Evolutionary conservation across 2,113 vertebrate genomes (phyloP).

Genomic region (Paradisaea rubra): DNA sequence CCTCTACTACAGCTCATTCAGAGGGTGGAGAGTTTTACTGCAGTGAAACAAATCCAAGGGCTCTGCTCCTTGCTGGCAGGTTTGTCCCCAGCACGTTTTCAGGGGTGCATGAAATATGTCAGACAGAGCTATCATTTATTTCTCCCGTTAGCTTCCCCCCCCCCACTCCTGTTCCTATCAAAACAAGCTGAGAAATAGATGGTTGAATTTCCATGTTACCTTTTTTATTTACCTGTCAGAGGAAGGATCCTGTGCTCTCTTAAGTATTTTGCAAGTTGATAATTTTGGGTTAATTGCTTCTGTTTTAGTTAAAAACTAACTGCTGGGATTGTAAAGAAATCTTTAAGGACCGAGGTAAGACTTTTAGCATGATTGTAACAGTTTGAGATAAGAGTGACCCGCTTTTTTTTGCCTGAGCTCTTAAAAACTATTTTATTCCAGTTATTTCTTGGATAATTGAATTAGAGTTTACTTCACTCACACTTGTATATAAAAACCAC

Average conservation of each 20-base stretch:
- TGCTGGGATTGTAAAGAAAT: not conserved
- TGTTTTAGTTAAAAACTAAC: not conserved
- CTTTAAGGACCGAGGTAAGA: not conserved
- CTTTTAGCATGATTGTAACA: not conserved
- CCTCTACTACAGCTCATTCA: not conserved
- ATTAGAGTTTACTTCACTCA: not conserved
- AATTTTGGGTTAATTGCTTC: not conserved
- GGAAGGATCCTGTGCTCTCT: not conserved
- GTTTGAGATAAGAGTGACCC: not conserved
- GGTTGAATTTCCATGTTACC: not conserved
- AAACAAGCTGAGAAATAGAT: not conserved
- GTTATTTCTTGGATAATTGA: not conserved
- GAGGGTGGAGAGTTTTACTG: constrained; percentile 12
- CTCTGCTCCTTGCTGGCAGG: constrained; percentile 1
- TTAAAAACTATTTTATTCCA: not conserved
- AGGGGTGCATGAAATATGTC: not conserved
- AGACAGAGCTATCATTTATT: not conserved
- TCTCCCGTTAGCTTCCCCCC: rapidly evolving
- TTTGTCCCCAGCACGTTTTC: not conserved
- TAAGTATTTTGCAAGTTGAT: not conserved
- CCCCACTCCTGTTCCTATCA: not conserved
- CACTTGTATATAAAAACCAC: not conserved
- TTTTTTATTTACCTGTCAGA: not conserved
- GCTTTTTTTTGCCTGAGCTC: not conserved
- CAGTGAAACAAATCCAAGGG: not conserved